Evolutionary conservation across 2,888 invertebrate genomes (phyloP).

Genomic region (Ferrisia virgata): DNA sequence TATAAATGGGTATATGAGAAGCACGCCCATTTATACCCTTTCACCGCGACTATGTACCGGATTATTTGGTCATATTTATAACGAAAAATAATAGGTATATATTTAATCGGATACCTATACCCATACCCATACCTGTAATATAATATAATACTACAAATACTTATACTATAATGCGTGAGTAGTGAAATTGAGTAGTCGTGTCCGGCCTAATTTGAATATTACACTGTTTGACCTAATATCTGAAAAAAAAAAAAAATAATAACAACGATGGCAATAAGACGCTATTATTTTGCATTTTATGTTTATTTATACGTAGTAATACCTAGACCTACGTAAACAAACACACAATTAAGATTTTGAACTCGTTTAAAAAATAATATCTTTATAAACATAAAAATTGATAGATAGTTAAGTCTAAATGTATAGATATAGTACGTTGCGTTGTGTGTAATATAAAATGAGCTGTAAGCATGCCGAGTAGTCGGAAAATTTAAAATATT

Average conservation of each 20-base stretch:
- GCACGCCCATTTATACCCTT: too few species aligned
- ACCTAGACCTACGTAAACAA: too few species aligned
- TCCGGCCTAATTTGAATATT: slow-evolving; percentile 11
- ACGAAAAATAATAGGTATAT: neutral
- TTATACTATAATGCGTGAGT: neutral
- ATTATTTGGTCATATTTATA: neutral
- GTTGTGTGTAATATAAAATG: neutral
- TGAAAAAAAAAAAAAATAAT: neutral
- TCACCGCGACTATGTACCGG: neutral
- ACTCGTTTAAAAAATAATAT: neutral
- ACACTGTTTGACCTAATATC: slow-evolving; percentile 1
- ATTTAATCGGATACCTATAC: neutral
- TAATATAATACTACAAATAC: too few species aligned
- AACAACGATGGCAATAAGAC: neutral
- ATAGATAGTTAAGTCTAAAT: too few species aligned
- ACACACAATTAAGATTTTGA: neutral
- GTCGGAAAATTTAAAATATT: neutral
- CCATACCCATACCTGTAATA: too few species aligned
- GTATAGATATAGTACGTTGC: too few species aligned
- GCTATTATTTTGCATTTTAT: neutral
- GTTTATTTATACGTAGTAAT: neutral
- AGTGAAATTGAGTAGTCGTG: slow-evolving; percentile 14
- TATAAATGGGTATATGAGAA: neutral
- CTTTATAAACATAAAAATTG: neutral
- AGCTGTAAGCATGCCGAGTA: neutral